Conservation (phyloP, 2,113 vertebrate genomes). For the Plotosus lineatus region DNA sequence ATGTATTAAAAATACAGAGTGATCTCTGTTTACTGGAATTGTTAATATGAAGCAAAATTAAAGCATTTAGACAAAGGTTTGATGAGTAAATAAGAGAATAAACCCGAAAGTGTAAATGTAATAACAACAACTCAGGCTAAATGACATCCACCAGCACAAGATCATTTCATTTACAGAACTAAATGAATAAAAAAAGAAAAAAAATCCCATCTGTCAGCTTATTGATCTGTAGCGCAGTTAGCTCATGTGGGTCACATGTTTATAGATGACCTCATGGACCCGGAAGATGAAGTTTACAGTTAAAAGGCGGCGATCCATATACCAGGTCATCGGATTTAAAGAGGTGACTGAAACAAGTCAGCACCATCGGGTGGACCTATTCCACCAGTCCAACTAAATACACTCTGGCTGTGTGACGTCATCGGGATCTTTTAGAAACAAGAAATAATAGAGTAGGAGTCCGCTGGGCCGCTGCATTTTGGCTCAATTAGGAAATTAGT, state of each 20-base stretch:
- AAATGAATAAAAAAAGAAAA: neutral
- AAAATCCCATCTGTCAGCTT: neutral
- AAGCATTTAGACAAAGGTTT: neutral
- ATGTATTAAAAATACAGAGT: no score
- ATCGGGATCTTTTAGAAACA: slow-evolving; percentile 15
- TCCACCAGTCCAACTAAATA: slow-evolving; percentile 19
- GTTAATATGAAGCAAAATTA: neutral
- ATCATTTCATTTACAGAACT: neutral
- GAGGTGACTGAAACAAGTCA: slow-evolving; percentile 41
- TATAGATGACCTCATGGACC: slow-evolving; percentile 69
- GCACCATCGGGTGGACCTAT: slow-evolving; percentile 13
- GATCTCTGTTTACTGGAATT: neutral
- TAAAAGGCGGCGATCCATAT: slow-evolving; percentile 56
- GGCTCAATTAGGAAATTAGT: neutral
- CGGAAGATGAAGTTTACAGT: slow-evolving; percentile 54
- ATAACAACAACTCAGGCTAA: neutral
- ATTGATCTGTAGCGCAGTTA: slow-evolving; percentile 67
- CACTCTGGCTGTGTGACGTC: neutral
- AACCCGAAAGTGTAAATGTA: neutral
- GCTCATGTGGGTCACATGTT: slow-evolving; percentile 66
- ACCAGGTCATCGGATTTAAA: slow-evolving; percentile 52
- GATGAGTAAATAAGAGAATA: neutral
- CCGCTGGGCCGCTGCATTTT: no score
- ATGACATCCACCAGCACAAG: slow-evolving; percentile 2
- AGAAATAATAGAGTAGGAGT: neutral